Base-by-base conservation (phyloP, 2,888 invertebrate species). In the Dynastes tityus region DNA sequence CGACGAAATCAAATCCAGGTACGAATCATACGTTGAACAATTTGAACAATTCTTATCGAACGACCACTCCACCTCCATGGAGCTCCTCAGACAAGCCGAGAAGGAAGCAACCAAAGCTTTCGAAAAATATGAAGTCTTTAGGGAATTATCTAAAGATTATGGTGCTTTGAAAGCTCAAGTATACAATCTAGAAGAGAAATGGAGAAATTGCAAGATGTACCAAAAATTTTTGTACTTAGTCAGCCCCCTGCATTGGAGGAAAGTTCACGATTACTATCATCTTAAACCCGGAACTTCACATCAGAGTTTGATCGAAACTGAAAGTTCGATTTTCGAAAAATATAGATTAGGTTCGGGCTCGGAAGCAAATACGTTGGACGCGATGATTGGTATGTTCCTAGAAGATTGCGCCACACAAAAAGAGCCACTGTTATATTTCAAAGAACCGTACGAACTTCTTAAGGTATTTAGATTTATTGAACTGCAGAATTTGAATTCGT, bases 211-310 rank as follows among this genome's bases (percentile, higher is more conserved):
- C 78, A 93, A 92, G 85, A 91, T 92, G 87, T 94, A 93, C 86
- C 93, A 93, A 75, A 90, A 91, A 83, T 94, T 94, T 88, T 88
- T 94, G n/a, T 92, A 91, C 85, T 90, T 91, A 83, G 87, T 94
- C n/a, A 92, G 93, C 55, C 93, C 93, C 1, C 89, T 91, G 61
- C 88, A 89, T 40, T 93, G 93, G 93, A 89, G 92, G 32, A 85
- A 86, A 58, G 87, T 89, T 80, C 88, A 92, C 82, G 91, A 92
- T 83, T 85, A 82, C 76, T 85, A 84, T 75, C 82, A 84, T 67
- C 79, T 83, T 27, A 80, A 79, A 45, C 77, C 73, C 37, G 55
- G 37, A 4, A 45, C 8, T 37, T 75, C 76, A 2, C 75, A 78
- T 55, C 27, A 64, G 9, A 75, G 51, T 55, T 61, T 77, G 8